Evolutionary conservation across 2,888 invertebrate species (phyloP).

Genomic region (Panzeria rudis): DNA sequence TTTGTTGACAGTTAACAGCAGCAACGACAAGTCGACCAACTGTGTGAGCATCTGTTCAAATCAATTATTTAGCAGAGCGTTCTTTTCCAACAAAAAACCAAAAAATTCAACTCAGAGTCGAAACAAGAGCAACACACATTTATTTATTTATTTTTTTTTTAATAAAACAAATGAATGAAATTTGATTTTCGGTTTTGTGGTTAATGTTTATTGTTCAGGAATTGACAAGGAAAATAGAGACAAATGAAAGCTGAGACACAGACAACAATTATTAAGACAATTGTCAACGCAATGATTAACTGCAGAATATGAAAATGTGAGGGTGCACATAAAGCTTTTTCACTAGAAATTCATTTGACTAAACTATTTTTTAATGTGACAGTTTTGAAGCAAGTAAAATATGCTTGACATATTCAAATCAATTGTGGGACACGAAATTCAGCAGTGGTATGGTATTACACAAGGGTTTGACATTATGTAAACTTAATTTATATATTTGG

Average conservation of each 20-base stretch:
- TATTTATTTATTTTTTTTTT: background rate
- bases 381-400: constrained; percentile 31
- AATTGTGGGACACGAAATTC: background rate
- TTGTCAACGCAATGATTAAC: constrained; percentile 68
- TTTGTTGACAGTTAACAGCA: constrained; percentile 67
- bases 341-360: constrained; percentile 38
- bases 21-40: constrained; percentile 69
- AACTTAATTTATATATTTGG: background rate
- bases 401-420: constrained; percentile 22
- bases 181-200: constrained; percentile 63
- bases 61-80: constrained; percentile 59
- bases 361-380: constrained; percentile 56
- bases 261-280: constrained; percentile 55
- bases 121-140: constrained; percentile 6
- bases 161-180: constrained; percentile 56
- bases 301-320: constrained; percentile 11
- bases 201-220: constrained; percentile 48
- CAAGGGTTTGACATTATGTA: background rate
- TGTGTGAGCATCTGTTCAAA: constrained; percentile 69
- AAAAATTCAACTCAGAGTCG: background rate
- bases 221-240: background rate
- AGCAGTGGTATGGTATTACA: background rate
- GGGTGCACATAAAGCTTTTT: constrained; percentile 36
- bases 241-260: constrained; percentile 53
- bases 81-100: constrained; percentile 17